Evolutionary conservation across 2,797 vertebrate species (phyloP).

Genomic region (Australoheros facetus): DNA sequence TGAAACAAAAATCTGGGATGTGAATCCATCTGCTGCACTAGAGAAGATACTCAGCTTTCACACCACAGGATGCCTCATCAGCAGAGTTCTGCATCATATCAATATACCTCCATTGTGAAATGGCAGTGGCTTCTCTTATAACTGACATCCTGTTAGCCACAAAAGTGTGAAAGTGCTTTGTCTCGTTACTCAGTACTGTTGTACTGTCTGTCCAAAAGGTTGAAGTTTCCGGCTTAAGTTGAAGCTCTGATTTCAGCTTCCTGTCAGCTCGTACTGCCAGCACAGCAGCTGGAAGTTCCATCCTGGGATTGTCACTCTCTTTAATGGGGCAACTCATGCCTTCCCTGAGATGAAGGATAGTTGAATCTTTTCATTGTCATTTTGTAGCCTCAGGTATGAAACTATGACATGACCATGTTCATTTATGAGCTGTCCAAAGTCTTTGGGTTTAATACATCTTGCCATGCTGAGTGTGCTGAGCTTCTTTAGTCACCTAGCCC

Average conservation of each 20-base stretch:
- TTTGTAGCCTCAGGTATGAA: background rate
- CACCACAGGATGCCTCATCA: background rate
- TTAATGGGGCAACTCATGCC: background rate
- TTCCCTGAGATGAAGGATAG: no score
- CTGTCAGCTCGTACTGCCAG: no score
- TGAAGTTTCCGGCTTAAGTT: background rate
- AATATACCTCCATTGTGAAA: background rate
- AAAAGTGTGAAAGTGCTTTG: no score
- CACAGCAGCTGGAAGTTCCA: no score
- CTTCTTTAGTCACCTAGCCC: background rate
- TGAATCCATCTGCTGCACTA: no score
- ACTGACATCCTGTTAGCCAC: background rate
- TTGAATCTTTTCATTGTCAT: fast-evolving
- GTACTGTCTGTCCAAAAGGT: background rate
- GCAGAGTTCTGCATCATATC: background rate
- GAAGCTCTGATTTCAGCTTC: no score
- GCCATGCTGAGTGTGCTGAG: no score
- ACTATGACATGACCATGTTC: background rate
- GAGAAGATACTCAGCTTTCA: background rate
- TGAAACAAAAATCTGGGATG: no score
- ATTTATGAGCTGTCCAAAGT: no score
- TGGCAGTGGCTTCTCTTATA: background rate
- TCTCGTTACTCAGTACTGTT: no score
- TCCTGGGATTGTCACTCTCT: no score
- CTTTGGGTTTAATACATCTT: no score